Evolutionary conservation across 2,113 vertebrate species (phyloP).

Genomic region (Myiozetetes cayanensis): DNA sequence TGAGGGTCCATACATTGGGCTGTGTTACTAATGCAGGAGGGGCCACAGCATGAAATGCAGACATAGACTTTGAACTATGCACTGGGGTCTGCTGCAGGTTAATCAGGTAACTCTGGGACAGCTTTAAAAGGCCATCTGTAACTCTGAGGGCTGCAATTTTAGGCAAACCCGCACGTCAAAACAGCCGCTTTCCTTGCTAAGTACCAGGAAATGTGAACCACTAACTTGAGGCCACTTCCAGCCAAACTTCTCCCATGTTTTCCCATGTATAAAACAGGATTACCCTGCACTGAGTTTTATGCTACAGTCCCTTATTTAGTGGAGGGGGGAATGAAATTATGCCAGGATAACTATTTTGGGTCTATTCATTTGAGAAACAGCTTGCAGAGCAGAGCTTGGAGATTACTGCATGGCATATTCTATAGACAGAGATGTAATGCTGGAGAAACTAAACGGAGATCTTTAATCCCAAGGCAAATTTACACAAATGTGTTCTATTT

Average conservation of each 20-base stretch:
- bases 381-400: neutral
- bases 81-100: neutral
- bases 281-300: neutral
- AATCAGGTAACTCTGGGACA: neutral
- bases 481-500: constrained; percentile 36
- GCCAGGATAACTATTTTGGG: neutral
- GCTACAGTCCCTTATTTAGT: neutral
- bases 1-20: neutral
- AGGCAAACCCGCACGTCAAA: neutral
- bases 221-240: neutral
- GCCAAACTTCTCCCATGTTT: neutral
- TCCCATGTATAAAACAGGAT: neutral
- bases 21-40: neutral
- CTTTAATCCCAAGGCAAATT: constrained; percentile 2
- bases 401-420: neutral
- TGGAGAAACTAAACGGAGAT: neutral
- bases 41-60: neutral
- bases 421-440: neutral
- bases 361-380: neutral
- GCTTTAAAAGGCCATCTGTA: neutral
- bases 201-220: neutral
- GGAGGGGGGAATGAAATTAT: neutral
- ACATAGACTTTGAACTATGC: neutral
- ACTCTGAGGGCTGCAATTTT: neutral
- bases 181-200: neutral